Base-by-base conservation (phyloP, 2,113 vertebrate species). In the Tylochromis polylepis region DNA sequence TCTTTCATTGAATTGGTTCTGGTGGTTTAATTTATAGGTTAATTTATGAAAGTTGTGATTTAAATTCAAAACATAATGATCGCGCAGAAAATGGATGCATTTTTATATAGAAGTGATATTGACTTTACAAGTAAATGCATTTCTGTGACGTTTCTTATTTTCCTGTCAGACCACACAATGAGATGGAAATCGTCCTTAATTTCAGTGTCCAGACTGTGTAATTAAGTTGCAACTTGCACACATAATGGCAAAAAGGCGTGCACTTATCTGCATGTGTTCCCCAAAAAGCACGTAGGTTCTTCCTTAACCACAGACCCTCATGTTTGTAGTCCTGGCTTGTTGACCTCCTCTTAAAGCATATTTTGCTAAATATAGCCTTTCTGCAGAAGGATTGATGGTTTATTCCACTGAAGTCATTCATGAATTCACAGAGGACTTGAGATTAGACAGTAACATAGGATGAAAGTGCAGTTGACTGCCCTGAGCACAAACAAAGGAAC, bases 401-500 rank as follows among this genome's bases (percentile, higher is more conserved):
- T 12, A 24, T 57, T 89, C 57, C 86, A 43, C 79, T 53, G 58
- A 41, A 10, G 49, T 36, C 77, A 81, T 88, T 89, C 60, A 77
- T 49, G 79, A 84, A 83, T 88, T 57, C 72, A 67, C 5, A 36
- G 85, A 34, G 60, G 57, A 60, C 60, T 58, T 9, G 18, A 38
- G 79, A 94, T 89, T 90, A 92, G 82, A 94, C 93, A 93, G 91
- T 81, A 75, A 88, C 85, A 53, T 18, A 24, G 79, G 65, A 38
- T 8, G 11, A 83, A 53, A 58, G 53, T 67, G 77, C 67, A 83
- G 81, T 86, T n/a, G 34, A 75, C 75, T 58, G 70, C 78, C 78
- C 51, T 75, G 51, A 20, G 29, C 84, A 89, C 81, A 91, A 93
- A 95, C 90, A 93, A 91, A 89, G 85, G 92, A 94, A 93, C 93